phyloP scores from a whole-genome alignment of 2,888 invertebrate species.

The Gryllus longicercus region DNA sequence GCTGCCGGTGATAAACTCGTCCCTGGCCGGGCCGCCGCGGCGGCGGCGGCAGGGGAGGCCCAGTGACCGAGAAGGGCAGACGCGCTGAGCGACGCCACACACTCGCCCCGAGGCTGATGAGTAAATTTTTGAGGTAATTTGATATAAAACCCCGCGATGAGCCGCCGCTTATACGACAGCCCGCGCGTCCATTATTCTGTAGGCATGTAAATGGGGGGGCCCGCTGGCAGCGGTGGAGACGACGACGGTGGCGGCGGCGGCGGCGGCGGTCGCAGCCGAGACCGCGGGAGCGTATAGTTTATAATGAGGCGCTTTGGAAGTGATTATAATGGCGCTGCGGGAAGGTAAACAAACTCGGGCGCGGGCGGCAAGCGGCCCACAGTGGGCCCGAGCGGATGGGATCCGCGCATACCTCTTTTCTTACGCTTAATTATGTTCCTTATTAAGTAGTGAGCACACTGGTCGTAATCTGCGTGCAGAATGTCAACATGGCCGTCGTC shows the following conservation, averaged over 20 bases:
- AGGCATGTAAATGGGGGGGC: not conserved
- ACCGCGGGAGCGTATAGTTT: slow-evolving; percentile 4
- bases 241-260: not conserved
- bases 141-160: slow-evolving; percentile 17
- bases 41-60: not conserved
- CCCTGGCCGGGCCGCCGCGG: too few relatives aligned
- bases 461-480: too few relatives aligned
- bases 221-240: not conserved
- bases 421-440: too few relatives aligned
- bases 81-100: not conserved
- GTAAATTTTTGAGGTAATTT: slow-evolving; percentile 17
- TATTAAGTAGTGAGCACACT: too few relatives aligned
- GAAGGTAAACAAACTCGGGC: not conserved
- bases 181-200: not conserved
- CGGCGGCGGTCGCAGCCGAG: not conserved
- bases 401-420: too few relatives aligned
- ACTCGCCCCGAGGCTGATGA: not conserved
- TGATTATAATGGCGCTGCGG: slow-evolving; percentile 1
- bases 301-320: slow-evolving; percentile 17
- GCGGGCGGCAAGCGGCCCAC: not conserved
- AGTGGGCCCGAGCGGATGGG: too few relatives aligned
- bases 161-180: slow-evolving; percentile 17
- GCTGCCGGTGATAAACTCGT: too few relatives aligned
- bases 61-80: not conserved
- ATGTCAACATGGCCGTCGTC: too few relatives aligned